Evolutionary conservation across 2,113 vertebrate species (phyloP).

Genomic region (Onychorhynchus coronatus): DNA sequence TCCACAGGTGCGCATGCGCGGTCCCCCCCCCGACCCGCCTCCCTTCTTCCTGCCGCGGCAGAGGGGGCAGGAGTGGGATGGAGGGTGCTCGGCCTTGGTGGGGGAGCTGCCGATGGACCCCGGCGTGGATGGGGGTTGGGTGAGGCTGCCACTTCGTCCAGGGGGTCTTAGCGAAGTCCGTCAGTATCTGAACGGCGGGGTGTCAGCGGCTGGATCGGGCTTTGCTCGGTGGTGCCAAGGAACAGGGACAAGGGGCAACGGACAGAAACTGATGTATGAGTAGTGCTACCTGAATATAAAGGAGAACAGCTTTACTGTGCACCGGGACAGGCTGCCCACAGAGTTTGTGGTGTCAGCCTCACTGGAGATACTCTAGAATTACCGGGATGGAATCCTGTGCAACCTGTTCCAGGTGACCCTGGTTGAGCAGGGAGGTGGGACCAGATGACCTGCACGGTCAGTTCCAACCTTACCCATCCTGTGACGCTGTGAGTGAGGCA

Average conservation of each 20-base stretch:
- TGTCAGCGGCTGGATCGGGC: background rate
- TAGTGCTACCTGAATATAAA: too few species aligned
- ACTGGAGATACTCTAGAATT: background rate
- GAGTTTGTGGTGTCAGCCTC: background rate
- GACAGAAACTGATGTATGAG: background rate
- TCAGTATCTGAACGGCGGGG: background rate
- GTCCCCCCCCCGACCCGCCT: accelerated
- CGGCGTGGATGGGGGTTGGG: background rate
- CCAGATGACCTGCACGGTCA: background rate
- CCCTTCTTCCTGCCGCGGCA: too few species aligned
- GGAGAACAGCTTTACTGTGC: background rate
- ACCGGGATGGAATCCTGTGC: background rate
- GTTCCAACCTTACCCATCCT: background rate
- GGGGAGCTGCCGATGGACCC: too few species aligned
- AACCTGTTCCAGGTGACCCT: background rate
- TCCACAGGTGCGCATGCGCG: constrained; percentile 79
- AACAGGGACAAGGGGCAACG: background rate
- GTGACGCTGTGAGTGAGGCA: accelerated
- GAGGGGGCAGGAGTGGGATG: background rate
- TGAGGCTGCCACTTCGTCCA: background rate
- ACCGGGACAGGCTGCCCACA: background rate
- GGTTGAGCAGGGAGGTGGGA: background rate
- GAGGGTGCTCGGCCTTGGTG: background rate
- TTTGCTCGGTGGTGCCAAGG: background rate
- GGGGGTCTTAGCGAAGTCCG: background rate